A percentile compares a stretch with the other conserved stretches of the same genome.
Evolutionary conservation across 1,140 invertebrate species (phyloP).

Genomic region (Heterodera carotae): DNA sequence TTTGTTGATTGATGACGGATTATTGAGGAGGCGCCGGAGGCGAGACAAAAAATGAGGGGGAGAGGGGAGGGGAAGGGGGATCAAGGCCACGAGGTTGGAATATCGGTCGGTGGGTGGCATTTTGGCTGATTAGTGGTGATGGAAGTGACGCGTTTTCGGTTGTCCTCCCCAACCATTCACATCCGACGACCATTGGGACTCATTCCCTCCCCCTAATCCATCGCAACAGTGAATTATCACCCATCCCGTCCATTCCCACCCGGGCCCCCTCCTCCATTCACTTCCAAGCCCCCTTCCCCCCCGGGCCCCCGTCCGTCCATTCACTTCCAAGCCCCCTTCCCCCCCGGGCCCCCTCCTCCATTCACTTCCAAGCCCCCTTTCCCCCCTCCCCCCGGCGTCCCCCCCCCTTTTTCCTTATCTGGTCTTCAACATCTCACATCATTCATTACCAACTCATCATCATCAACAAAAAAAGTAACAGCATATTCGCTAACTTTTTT

Average conservation of each 20-base stretch:
- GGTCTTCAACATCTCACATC: neutral
- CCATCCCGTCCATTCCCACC: neutral
- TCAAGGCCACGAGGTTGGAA: too few species aligned
- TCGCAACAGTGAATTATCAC: neutral
- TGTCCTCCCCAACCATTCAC: neutral
- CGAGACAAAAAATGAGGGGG: neutral
- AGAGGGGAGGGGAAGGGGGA: too few species aligned
- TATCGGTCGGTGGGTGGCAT: too few species aligned
- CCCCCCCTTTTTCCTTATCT: constrained; percentile 1
- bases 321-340: neutral
- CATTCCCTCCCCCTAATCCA: neutral
- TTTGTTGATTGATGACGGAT: neutral
- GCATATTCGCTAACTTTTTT: neutral
- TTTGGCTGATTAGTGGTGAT: too few species aligned
- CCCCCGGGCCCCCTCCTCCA: neutral
- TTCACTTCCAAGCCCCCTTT: neutral
- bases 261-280: neutral
- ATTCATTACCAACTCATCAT: neutral
- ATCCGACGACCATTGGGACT: too few species aligned
- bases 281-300: neutral
- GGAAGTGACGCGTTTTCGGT: too few species aligned
- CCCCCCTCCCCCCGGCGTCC: neutral
- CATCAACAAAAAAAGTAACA: neutral
- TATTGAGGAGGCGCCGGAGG: neutral
- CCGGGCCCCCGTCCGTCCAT: neutral